Evolutionary conservation across 2,888 invertebrate genomes (phyloP).

Genomic region (Lepetodrilus schrolli): DNA sequence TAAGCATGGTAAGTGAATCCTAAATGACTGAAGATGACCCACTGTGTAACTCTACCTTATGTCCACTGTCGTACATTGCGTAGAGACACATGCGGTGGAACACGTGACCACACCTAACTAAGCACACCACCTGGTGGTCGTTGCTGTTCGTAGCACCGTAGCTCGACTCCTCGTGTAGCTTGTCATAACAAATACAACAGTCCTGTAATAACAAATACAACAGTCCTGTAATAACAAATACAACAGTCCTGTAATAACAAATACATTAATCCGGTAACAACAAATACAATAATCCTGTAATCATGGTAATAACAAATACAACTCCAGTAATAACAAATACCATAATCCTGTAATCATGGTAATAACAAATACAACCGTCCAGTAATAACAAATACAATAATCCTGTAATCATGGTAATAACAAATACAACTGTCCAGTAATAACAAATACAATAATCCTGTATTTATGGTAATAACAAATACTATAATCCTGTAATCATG

Average conservation of each 20-base stretch:
- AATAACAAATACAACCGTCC: neutral
- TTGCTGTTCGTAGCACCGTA: slow-evolving; percentile 68
- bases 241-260: slow-evolving; percentile 67
- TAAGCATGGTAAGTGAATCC: neutral
- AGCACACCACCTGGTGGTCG: slow-evolving; percentile 78
- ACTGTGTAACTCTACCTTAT: slow-evolving; percentile 53
- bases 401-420: too few species aligned
- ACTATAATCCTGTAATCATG: too few species aligned
- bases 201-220: slow-evolving; percentile 53
- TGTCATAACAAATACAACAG: slow-evolving; percentile 74
- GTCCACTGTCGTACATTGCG: slow-evolving; percentile 80
- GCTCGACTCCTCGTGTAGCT: slow-evolving; percentile 66
- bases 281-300: slow-evolving; percentile 43
- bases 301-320: neutral
- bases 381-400: neutral
- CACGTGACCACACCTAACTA: slow-evolving; percentile 85
- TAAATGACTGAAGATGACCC: neutral
- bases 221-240: slow-evolving; percentile 67
- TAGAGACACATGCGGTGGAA: slow-evolving; percentile 88
- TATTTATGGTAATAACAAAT: too few species aligned
- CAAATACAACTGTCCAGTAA: too few species aligned
- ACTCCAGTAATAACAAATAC: neutral
- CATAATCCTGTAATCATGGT: neutral
- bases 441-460: too few species aligned
- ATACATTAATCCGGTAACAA: slow-evolving; percentile 62